These are phyloP conservation scores for Sminthurides aquaticus DNA, from an alignment of 2,888 invertebrate species.

Conservation along the genomic window DNA sequence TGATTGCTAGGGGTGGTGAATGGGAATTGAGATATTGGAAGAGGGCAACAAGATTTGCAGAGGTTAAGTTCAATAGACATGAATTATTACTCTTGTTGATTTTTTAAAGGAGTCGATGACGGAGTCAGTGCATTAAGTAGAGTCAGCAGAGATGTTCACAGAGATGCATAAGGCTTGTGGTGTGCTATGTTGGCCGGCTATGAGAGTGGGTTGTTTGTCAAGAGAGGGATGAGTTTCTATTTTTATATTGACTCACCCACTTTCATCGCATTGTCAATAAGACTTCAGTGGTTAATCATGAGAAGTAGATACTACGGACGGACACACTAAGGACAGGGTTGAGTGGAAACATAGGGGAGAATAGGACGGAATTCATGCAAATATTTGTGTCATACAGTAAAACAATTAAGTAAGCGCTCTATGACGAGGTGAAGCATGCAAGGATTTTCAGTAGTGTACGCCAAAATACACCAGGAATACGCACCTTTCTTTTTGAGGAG, in stretches of 20 bases:
- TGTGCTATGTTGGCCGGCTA: too few relatives aligned
- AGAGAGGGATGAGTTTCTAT: neutral
- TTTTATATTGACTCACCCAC: conserved; percentile 5
- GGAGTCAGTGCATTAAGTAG: too few relatives aligned
- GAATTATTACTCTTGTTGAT: neutral
- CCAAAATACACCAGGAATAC: neutral
- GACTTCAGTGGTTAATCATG: neutral
- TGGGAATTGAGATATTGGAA: too few relatives aligned
- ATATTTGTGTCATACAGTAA: neutral
- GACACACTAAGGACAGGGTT: too few relatives aligned
- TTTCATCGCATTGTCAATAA: conserved; percentile 2
- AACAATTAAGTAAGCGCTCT: neutral
- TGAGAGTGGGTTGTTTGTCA: neutral
- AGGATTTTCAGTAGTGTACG: too few relatives aligned
- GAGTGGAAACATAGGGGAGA: neutral
- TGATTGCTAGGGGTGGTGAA: too few relatives aligned
- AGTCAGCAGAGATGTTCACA: too few relatives aligned
- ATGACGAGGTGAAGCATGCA: too few relatives aligned
- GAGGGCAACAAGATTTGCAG: too few relatives aligned
- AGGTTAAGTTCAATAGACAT: neutral
- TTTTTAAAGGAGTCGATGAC: neutral
- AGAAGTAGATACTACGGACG: too few relatives aligned
- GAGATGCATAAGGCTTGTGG: too few relatives aligned
- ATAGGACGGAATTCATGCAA: neutral
- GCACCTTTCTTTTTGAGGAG: neutral